Evolutionary conservation across 2,113 vertebrate species (phyloP).

Genomic region (Jaculus jaculus): DNA sequence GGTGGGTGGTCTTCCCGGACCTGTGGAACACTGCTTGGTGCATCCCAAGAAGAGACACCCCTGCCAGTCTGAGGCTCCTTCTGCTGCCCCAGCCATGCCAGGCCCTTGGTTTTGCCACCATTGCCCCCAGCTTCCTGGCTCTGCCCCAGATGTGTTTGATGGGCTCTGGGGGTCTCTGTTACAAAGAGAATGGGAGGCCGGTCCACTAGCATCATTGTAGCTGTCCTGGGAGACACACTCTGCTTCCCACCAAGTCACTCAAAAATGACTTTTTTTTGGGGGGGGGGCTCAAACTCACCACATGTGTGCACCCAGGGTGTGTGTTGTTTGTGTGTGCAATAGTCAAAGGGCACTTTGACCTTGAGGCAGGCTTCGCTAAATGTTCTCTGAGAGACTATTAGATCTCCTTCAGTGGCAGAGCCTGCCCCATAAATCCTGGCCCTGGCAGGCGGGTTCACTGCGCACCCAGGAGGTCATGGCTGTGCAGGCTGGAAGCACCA

Average conservation of each 20-base stretch:
- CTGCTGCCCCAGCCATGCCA: neutral
- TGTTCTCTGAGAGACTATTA: neutral
- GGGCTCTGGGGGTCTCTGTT: neutral
- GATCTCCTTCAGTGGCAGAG: neutral
- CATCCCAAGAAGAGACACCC: neutral
- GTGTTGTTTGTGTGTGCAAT: fast-evolving
- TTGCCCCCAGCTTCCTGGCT: neutral
- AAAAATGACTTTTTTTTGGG: neutral
- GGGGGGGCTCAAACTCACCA: neutral
- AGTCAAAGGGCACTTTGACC: neutral
- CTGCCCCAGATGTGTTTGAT: neutral
- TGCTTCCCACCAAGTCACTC: no score
- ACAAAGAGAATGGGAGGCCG: neutral
- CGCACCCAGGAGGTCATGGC: neutral
- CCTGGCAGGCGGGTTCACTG: neutral
- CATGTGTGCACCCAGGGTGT: fast-evolving
- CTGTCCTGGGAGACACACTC: neutral
- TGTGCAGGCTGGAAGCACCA: neutral
- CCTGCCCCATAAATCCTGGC: neutral
- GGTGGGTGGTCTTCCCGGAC: fast-evolving
- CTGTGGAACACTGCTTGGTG: neutral
- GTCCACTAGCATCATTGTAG: neutral
- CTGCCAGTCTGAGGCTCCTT: neutral
- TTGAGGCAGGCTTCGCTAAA: neutral
- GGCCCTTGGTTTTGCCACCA: neutral